Conservation (phyloP, 2,113 vertebrate species). For the Hyperopisus bebe region DNA sequence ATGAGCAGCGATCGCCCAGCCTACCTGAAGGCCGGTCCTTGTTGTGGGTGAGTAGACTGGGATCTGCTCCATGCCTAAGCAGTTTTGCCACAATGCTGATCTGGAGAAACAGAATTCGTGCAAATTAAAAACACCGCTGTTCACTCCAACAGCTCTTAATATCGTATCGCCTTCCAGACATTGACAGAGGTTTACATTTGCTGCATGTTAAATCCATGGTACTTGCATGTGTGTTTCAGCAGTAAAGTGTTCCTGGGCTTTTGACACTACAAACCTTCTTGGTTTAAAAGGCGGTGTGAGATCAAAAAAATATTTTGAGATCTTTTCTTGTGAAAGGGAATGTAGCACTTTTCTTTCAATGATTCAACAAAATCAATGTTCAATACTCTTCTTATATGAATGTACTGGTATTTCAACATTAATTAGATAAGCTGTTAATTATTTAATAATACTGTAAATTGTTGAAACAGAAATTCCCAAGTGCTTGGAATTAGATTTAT, state of each 20-base stretch:
- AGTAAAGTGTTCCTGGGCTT: not conserved
- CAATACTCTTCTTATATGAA: not conserved
- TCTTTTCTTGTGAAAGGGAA: too few species aligned
- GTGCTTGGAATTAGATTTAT: not conserved
- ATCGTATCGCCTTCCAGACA: not conserved
- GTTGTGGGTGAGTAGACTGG: slow-evolving; percentile 77
- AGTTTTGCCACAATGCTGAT: slow-evolving; percentile 79
- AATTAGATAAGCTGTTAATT: not conserved
- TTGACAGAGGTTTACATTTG: not conserved
- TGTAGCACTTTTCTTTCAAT: not conserved
- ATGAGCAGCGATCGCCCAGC: slow-evolving; percentile 8
- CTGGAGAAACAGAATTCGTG: slow-evolving; percentile 54
- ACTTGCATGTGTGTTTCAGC: not conserved
- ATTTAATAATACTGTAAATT: not conserved
- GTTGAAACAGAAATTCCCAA: not conserved
- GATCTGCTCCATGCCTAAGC: slow-evolving; percentile 74
- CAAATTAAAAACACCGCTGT: not conserved
- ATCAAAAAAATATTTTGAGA: not conserved
- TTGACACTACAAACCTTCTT: not conserved
- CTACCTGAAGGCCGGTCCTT: slow-evolving; percentile 88
- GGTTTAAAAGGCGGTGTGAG: not conserved
- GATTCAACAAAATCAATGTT: not conserved
- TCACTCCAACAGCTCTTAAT: not conserved
- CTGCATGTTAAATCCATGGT: not conserved
- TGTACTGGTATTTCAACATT: not conserved